Evolutionary conservation across 2,113 vertebrate genomes (phyloP).

Genomic region (Myotis lucifugus): DNA sequence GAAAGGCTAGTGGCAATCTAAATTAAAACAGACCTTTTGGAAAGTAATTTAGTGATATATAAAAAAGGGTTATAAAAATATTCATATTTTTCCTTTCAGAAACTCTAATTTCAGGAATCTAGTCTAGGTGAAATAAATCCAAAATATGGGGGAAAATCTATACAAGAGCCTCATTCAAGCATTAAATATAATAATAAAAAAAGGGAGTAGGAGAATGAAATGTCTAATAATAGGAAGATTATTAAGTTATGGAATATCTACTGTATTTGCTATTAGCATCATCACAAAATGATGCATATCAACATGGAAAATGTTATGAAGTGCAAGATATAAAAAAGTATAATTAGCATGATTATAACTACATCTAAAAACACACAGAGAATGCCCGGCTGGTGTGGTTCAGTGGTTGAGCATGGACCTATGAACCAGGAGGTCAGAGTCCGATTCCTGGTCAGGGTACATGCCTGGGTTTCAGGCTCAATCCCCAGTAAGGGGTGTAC

Average conservation of each 20-base stretch:
- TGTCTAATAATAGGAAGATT: neutral
- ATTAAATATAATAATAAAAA: slow-evolving; percentile 15
- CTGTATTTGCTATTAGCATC: neutral
- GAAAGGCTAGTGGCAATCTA: neutral
- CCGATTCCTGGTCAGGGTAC: too few relatives aligned
- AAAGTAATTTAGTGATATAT: slow-evolving; percentile 18
- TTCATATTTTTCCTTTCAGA: neutral
- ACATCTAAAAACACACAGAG: neutral
- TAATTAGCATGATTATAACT: slow-evolving; percentile 25
- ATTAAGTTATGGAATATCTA: neutral
- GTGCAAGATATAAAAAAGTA: neutral
- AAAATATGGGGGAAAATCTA: neutral
- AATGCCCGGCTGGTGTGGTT: too few relatives aligned
- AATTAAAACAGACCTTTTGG: neutral
- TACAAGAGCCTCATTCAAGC: neutral
- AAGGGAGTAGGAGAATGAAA: neutral
- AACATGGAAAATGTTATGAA: neutral
- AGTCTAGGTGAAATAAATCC: neutral
- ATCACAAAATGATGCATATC: neutral
- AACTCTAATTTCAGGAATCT: slow-evolving; percentile 13
- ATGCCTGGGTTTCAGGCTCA: too few relatives aligned
- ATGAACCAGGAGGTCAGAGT: too few relatives aligned
- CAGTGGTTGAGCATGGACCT: too few relatives aligned
- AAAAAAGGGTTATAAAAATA: neutral
- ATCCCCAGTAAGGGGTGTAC: too few relatives aligned